Percentiles rank a stretch among this genome's conserved stretches.
Conservation (phyloP, 2,888 invertebrate species). For the Drosophila demipolita region DNA sequence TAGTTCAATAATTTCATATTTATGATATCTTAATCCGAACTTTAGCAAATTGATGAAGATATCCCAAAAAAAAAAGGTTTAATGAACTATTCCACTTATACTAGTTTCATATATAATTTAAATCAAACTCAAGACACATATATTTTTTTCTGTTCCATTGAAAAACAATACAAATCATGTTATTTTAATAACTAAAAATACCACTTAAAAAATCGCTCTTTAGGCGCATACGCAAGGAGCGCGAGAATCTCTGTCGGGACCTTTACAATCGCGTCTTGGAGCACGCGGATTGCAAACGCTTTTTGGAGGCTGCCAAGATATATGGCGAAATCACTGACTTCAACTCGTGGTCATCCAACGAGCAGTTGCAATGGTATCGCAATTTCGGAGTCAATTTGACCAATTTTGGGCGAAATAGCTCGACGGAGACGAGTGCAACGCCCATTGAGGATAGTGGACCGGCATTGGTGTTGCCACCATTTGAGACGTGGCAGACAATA, state of each 20-base stretch:
- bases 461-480: constrained; percentile 91
- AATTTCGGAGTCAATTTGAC: constrained; percentile 79
- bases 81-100: no score
- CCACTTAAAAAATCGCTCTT: neutral
- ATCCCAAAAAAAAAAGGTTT: no score
- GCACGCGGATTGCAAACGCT: constrained; percentile 88
- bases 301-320: constrained; percentile 85
- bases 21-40: no score
- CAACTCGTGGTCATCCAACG: constrained; percentile 82
- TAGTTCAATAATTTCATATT: no score
- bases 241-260: constrained; percentile 90
- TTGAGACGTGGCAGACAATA: constrained; percentile 95
- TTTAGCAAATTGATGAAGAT: no score
- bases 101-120: no score
- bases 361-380: constrained; percentile 76
- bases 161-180: no score
- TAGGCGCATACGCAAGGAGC: constrained; percentile 91
- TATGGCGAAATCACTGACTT: constrained; percentile 85
- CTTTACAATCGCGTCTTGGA: constrained; percentile 87
- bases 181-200: neutral
- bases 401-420: constrained; percentile 61
- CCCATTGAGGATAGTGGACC: constrained; percentile 71
- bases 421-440: constrained; percentile 35
- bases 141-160: no score
- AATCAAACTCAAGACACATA: no score